A percentile compares a stretch with the other conserved stretches of the same genome.
Evolutionary conservation across 2,888 invertebrate genomes (phyloP).

Genomic region (Stenchaetothrips biformis): DNA sequence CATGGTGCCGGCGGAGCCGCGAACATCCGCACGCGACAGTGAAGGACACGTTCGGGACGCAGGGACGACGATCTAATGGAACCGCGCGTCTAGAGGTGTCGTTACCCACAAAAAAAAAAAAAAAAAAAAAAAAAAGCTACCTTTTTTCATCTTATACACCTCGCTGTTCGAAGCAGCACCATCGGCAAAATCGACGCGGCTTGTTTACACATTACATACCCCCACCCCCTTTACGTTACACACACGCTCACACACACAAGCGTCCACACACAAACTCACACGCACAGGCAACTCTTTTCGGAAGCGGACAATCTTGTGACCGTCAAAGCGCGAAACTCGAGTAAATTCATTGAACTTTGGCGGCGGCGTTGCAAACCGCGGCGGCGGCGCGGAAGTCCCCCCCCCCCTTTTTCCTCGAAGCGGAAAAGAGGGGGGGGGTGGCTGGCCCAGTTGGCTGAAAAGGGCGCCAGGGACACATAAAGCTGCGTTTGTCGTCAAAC

Average conservation of each 20-base stretch:
- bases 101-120: no score
- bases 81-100: no score
- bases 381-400: no score
- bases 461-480: constrained; percentile 19
- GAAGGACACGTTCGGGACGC: no score
- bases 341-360: no score
- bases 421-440: background rate
- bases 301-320: background rate
- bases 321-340: no score
- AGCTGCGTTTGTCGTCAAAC: constrained; percentile 22
- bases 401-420: background rate
- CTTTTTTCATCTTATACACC: no score
- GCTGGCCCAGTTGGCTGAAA: constrained; percentile 22
- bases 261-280: background rate
- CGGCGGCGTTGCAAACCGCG: no score
- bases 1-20: background rate
- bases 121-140: no score
- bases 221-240: no score
- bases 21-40: no score
- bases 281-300: background rate
- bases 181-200: background rate
- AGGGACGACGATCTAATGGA: no score
- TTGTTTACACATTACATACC: background rate
- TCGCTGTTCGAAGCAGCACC: background rate
- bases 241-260: background rate